phyloP scores from a whole-genome alignment of 2,888 invertebrate genomes.

The Ommatoiulus sabulosus region DNA sequence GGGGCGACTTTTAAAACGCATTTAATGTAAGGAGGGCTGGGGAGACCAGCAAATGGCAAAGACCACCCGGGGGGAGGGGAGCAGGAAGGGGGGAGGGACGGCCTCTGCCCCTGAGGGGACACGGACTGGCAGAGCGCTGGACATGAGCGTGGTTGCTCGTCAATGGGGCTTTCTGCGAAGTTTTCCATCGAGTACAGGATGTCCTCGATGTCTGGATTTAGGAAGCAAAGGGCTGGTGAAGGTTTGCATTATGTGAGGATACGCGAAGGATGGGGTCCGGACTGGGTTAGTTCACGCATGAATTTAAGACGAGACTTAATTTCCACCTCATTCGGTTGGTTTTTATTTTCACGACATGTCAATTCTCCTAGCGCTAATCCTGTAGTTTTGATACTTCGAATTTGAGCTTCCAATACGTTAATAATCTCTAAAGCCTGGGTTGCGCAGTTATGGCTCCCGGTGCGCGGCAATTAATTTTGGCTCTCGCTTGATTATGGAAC shows the following conservation, averaged over 20 bases:
- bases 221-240: too few relatives aligned
- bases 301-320: too few relatives aligned
- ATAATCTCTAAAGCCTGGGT: slow-evolving; percentile 21
- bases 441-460: slow-evolving; percentile 34
- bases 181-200: neutral
- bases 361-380: slow-evolving; percentile 11
- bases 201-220: neutral
- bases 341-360: neutral
- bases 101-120: neutral
- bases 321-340: too few relatives aligned
- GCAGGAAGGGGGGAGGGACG: neutral
- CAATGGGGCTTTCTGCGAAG: neutral
- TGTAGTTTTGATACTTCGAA: slow-evolving; percentile 2
- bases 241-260: too few relatives aligned
- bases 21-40: slow-evolving; percentile 37
- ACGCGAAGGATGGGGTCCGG: too few relatives aligned
- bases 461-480: slow-evolving; percentile 9
- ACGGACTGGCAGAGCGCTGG: slow-evolving; percentile 17
- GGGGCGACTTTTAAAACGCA: slow-evolving; percentile 24
- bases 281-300: too few relatives aligned
- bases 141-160: neutral
- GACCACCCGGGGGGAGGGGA: slow-evolving; percentile 34
- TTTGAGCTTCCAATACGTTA: slow-evolving; percentile 8
- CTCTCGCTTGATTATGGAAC: slow-evolving; percentile 27
- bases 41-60: slow-evolving; percentile 18